phyloP scores from a whole-genome alignment of 1,140 invertebrate genomes.

The Periplaneta americana region DNA sequence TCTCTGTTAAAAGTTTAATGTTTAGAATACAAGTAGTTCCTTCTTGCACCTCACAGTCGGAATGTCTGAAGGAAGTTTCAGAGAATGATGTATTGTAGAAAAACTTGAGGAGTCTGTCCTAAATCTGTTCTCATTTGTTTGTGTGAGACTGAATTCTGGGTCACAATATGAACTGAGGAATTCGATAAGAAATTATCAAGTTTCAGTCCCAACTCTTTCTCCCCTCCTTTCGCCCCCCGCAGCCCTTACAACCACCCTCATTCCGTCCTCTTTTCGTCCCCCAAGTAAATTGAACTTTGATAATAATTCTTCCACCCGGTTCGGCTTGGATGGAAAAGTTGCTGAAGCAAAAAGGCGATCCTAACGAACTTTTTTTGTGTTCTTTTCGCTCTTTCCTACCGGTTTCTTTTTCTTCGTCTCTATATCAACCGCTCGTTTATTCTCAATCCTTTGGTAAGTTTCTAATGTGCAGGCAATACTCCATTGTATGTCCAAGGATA shows the following conservation, averaged over 20 bases:
- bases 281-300: constrained; percentile 12
- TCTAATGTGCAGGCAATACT: not conserved
- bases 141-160: not conserved
- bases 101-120: no score
- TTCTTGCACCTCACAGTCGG: no score
- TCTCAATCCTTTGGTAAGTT: not conserved
- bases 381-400: not conserved
- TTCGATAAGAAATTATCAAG: not conserved
- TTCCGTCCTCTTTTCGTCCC: not conserved
- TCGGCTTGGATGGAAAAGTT: constrained; percentile 14
- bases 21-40: no score
- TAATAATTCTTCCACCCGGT: constrained; percentile 14
- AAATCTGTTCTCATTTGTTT: no score
- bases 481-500: not conserved
- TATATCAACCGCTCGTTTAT: constrained; percentile 9
- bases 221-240: not conserved
- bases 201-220: not conserved
- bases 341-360: constrained; percentile 12
- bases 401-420: not conserved
- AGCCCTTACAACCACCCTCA: not conserved
- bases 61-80: no score
- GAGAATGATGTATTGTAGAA: no score
- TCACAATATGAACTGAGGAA: not conserved
- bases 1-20: no score
- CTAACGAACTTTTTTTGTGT: not conserved